Conservation (phyloP, 2,113 vertebrate genomes). For the Myiopsitta monachus region DNA sequence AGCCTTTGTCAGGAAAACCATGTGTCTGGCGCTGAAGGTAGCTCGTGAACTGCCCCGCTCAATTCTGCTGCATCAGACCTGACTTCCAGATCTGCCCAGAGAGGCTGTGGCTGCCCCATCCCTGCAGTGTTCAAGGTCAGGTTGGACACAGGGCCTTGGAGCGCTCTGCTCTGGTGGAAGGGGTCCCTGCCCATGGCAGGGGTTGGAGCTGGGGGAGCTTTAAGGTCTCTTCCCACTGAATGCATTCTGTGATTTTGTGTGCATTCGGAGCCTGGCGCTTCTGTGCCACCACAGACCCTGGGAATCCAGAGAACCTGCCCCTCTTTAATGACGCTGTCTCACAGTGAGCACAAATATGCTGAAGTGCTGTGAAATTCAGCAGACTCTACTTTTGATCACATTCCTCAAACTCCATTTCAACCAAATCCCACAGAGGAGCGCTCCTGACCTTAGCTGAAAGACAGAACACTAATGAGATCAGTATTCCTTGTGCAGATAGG, state of each 20-base stretch:
- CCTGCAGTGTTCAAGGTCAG: too few species aligned
- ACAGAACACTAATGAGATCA: not conserved
- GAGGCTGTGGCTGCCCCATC: too few species aligned
- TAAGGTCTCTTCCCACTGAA: not conserved
- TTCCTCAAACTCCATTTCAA: not conserved
- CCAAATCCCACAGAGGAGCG: accelerated
- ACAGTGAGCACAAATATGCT: accelerated
- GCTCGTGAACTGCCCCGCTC: not conserved
- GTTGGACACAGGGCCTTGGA: not conserved
- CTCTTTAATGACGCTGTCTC: not conserved
- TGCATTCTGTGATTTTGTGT: not conserved
- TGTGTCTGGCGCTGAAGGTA: not conserved
- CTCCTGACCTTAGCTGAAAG: not conserved
- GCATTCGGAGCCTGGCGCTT: not conserved
- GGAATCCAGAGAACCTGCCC: not conserved
- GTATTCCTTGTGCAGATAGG: not conserved
- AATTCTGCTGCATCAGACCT: not conserved
- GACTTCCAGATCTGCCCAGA: not conserved
- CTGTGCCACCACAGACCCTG: not conserved
- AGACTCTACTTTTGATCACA: not conserved
- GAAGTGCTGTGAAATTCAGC: not conserved
- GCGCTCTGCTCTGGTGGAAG: not conserved
- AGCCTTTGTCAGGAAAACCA: not conserved
- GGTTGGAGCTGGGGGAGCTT: not conserved
- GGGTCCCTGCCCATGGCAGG: too few species aligned